A percentile compares a stretch with the other conserved stretches of the same genome.
Evolutionary conservation across 2,888 invertebrate genomes (phyloP).

Genomic region (Leptura quadrifasciata): DNA sequence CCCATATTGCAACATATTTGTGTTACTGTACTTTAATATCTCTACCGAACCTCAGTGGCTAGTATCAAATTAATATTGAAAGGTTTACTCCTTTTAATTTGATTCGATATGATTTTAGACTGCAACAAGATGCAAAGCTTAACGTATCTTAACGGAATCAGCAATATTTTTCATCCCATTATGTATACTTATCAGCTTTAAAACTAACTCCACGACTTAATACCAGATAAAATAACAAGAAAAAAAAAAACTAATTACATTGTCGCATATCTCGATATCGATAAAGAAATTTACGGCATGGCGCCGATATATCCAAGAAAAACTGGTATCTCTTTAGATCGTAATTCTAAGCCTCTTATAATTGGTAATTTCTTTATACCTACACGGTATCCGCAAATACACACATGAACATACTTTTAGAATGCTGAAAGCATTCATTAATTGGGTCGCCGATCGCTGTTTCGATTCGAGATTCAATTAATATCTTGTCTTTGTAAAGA

Average conservation of each 20-base stretch:
- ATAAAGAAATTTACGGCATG: constrained; percentile 34
- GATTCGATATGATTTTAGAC: neutral
- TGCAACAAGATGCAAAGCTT: neutral
- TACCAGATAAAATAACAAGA: neutral
- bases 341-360: constrained; percentile 53
- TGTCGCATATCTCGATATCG: constrained; percentile 20
- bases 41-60: too few species aligned
- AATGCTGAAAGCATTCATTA: constrained; percentile 61
- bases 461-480: constrained; percentile 50
- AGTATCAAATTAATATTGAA: neutral
- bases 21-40: too few species aligned
- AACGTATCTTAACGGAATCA: neutral
- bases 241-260: constrained; percentile 22
- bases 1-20: too few species aligned
- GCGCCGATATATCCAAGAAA: constrained; percentile 42
- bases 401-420: constrained; percentile 55
- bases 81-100: neutral
- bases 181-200: neutral
- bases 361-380: constrained; percentile 61
- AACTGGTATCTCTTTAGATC: constrained; percentile 43
- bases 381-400: constrained; percentile 38
- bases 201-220: neutral
- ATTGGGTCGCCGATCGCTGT: constrained; percentile 55
- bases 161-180: neutral
- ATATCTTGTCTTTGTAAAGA: constrained; percentile 41